Evolutionary conservation across 2,888 invertebrate species (phyloP).

Genomic region (Brachyptera putata): DNA sequence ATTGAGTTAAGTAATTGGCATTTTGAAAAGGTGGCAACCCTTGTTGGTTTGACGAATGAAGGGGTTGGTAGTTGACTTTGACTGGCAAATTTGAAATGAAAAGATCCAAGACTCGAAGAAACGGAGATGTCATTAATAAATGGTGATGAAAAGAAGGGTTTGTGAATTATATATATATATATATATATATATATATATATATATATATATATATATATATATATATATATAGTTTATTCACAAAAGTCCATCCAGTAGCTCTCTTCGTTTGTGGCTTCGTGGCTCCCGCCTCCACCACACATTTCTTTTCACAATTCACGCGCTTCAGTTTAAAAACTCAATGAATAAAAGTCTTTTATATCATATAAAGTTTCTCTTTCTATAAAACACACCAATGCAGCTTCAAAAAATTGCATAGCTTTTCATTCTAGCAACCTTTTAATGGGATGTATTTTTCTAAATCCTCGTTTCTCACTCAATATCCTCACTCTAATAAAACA

Average conservation of each 20-base stretch:
- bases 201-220: too few species aligned
- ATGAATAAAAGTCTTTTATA: conserved; percentile 21
- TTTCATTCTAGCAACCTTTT: not conserved
- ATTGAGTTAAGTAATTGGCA: conserved; percentile 48
- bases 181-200: too few species aligned
- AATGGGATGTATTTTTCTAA: not conserved
- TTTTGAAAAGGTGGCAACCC: conserved; percentile 56
- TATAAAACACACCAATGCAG: conserved; percentile 10
- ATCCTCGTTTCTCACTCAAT: not conserved
- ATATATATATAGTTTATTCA: not conserved
- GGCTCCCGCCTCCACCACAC: not conserved
- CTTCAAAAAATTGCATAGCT: conserved; percentile 4
- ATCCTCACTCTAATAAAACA: too few species aligned
- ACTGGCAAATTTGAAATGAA: conserved; percentile 20
- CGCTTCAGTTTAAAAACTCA: conserved; percentile 4
- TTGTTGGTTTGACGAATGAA: conserved; percentile 19
- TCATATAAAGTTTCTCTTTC: conserved; percentile 24
- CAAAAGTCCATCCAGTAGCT: conserved; percentile 17
- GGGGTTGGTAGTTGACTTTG: conserved; percentile 19
- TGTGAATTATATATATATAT: too few species aligned
- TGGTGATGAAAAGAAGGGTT: conserved; percentile 16
- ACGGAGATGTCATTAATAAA: conserved; percentile 21
- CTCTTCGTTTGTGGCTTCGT: not conserved
- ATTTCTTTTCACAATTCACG: not conserved
- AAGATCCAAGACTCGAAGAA: conserved; percentile 17